phyloP scores from a whole-genome alignment of 2,888 invertebrate genomes.

The Drosophila eohydei region DNA sequence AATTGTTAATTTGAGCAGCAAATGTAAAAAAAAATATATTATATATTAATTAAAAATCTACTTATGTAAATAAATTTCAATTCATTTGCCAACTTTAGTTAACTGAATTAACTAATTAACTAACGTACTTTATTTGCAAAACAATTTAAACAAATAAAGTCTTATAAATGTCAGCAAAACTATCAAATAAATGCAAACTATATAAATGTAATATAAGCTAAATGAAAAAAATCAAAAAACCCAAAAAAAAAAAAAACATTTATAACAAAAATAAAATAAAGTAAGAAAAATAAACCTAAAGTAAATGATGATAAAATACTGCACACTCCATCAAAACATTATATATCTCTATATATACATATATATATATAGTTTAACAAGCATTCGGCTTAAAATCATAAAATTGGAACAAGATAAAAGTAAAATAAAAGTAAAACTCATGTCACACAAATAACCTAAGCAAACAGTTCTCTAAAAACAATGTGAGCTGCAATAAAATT shows the following conservation, averaged over 20 bases:
- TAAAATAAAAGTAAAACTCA: conserved; percentile 23
- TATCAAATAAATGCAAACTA: conserved; percentile 40
- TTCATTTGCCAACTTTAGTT: conserved; percentile 38
- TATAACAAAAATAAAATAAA: conserved; percentile 10
- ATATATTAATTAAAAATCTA: conserved; percentile 9
- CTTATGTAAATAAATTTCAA: conserved; percentile 32
- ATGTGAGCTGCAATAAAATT: conserved; percentile 47
- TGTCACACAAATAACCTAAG: conserved; percentile 40
- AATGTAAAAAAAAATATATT: conserved; percentile 8
- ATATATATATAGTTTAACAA: conserved; percentile 6
- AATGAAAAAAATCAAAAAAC: not conserved
- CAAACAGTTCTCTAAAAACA: conserved; percentile 24
- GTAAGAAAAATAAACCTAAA: conserved; percentile 8
- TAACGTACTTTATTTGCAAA: conserved; percentile 33
- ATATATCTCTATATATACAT: not conserved
- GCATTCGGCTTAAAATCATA: conserved; percentile 15
- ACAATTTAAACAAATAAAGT: conserved; percentile 32
- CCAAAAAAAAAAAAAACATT: conserved; percentile 9
- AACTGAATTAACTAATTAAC: conserved; percentile 44
- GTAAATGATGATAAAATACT: conserved; percentile 1
- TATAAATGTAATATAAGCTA: conserved; percentile 55
- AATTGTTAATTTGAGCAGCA: conserved; percentile 46
- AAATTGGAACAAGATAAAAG: conserved; percentile 19
- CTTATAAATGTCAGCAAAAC: conserved; percentile 40
- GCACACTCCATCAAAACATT: conserved; percentile 33